Percentiles rank a stretch among this genome's conserved stretches.
Conservation (phyloP, 2,113 vertebrate species). For the Sinocyclocheilus grahami region DNA sequence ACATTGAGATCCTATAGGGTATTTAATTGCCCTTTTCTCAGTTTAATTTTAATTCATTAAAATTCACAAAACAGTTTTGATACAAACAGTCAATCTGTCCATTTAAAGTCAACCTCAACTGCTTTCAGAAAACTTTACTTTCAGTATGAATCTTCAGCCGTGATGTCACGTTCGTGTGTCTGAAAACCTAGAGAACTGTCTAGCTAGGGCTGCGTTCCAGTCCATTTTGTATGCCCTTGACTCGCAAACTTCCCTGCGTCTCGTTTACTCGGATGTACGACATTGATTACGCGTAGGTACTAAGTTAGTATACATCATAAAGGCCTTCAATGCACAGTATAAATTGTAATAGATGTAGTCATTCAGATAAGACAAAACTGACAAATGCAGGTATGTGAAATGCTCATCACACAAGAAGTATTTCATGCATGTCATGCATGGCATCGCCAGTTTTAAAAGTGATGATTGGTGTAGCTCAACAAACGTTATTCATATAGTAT, state of each 20-base stretch:
- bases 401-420: neutral
- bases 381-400: neutral
- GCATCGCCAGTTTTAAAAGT: neutral
- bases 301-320: neutral
- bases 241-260: no score
- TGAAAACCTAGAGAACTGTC: neutral
- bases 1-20: neutral
- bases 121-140: neutral
- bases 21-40: neutral
- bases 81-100: neutral
- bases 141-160: neutral
- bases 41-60: neutral
- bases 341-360: neutral
- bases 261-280: no score
- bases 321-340: neutral
- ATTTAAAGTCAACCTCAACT: neutral
- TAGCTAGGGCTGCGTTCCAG: neutral
- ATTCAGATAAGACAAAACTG: neutral
- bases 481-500: neutral
- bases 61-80: neutral
- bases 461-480: neutral
- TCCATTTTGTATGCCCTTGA: no score
- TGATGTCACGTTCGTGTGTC: neutral
- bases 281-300: neutral
- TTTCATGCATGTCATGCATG: neutral